Percentiles rank a stretch among this genome's conserved stretches.
Evolutionary conservation across 2,113 vertebrate genomes (phyloP).

Genomic region (Bufo bufo): DNA sequence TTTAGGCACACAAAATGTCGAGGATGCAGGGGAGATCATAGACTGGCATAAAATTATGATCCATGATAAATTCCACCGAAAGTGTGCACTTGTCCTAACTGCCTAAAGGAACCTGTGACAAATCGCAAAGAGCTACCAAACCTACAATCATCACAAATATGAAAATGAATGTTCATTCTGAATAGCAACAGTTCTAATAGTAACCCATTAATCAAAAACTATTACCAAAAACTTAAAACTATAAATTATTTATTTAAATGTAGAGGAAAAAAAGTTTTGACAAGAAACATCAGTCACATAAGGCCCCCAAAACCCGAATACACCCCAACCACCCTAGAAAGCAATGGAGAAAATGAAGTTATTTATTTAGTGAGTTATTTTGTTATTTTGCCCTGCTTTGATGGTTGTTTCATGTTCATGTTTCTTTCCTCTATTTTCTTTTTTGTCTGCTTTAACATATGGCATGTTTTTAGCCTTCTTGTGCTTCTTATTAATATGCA

Average conservation of each 20-base stretch:
- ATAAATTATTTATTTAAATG: too few relatives aligned
- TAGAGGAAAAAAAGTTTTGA: too few relatives aligned
- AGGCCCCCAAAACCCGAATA: too few relatives aligned
- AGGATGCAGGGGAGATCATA: too few relatives aligned
- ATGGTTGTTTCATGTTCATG: not conserved
- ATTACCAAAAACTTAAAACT: not conserved
- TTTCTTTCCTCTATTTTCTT: not conserved
- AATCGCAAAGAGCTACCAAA: not conserved
- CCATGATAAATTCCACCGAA: too few relatives aligned
- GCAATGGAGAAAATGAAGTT: too few relatives aligned
- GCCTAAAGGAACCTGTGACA: too few relatives aligned
- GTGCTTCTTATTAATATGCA: not conserved
- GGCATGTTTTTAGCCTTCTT: not conserved
- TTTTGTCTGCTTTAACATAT: not conserved
- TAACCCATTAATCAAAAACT: not conserved
- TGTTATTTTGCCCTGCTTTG: not conserved
- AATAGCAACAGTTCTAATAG: not conserved
- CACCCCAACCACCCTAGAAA: too few relatives aligned
- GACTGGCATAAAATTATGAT: too few relatives aligned
- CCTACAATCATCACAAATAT: not conserved
- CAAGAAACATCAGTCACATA: too few relatives aligned
- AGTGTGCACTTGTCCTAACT: too few relatives aligned
- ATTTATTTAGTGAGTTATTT: not conserved
- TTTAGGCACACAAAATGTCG: too few relatives aligned
- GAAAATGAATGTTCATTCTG: not conserved